Conservation (phyloP, 2,113 vertebrate species). For the Mormyrus lacerda region DNA sequence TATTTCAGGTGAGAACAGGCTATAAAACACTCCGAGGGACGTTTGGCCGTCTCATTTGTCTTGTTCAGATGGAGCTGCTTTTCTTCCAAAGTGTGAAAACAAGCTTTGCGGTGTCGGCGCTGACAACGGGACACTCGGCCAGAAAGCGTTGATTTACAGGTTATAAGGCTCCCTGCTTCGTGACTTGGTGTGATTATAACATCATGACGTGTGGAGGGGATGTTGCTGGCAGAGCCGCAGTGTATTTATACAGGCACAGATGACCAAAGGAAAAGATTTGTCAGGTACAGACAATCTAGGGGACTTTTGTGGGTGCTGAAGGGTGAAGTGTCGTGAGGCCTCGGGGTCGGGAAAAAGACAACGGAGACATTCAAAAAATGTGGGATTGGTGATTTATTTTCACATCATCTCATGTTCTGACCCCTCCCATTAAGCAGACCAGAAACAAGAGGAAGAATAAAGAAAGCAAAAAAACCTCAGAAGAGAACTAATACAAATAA, state of each 20-base stretch:
- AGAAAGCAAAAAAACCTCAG: too few relatives aligned
- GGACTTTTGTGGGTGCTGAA: neutral
- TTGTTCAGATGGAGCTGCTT: neutral
- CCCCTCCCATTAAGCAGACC: too few relatives aligned
- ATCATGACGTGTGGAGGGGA: neutral
- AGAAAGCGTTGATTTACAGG: neutral
- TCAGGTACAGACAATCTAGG: neutral
- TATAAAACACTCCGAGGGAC: neutral
- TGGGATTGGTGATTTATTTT: too few relatives aligned
- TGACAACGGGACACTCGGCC: neutral
- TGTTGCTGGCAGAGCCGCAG: neutral
- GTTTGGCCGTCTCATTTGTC: neutral
- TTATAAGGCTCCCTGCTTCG: neutral
- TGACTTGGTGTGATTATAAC: neutral
- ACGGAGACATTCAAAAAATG: too few relatives aligned
- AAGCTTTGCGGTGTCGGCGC: neutral
- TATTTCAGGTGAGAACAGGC: neutral
- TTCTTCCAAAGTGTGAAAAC: neutral
- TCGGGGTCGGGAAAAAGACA: too few relatives aligned
- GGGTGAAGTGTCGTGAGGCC: too few relatives aligned
- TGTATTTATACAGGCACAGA: neutral
- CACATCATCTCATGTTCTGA: too few relatives aligned
- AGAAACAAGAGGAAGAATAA: too few relatives aligned
- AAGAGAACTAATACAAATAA: too few relatives aligned
- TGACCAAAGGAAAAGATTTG: neutral